Evolutionary conservation across 2,888 invertebrate species (phyloP), one percentile per base, ranked within the genome.

Genomic region (Scaeva pyrastri): DNA sequence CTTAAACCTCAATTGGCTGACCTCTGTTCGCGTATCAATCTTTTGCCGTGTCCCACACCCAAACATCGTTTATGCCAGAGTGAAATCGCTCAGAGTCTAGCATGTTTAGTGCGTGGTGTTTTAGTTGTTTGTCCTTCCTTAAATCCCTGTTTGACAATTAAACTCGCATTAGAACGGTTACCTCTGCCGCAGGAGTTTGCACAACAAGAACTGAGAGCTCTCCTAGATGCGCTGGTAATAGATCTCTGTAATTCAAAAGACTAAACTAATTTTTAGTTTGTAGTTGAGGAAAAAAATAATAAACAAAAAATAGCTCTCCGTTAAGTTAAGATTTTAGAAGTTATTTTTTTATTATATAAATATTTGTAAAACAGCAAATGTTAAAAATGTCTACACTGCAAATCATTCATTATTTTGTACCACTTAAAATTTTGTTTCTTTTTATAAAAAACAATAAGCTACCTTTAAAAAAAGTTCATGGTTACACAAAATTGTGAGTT

Each of bases 1-100:
- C 88, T 93, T 0, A 92, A 92, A 81, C 92, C 92, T 0, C 91
- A 92, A 87, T 89, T 93, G 10, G 91, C 91, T 43, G 93, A 93
- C 56, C 89, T 93, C 14, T 93, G 93, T 76, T 93, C 93, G 0
- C 90, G 92, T 14, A 93, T 93, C 10, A 91, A 91, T 88, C 88
- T 91, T 10, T 85, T 93, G 64, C 93, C 93, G 0, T 93, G 93
- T 64, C 93, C 93, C 21, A 93, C 93, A 12, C 88, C 92, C 14
- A 93, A 93, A 81, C 93, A 93, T 89, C 90, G 93, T 5, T 88
- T 93, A 16, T 93, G 93, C 68, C 93, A 93, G 88, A 93, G 92
- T 88, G 93, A 93, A 89, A 93, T 93, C 52, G 91, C 93, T 0
- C 92, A 93, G 78, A 91, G 90, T 68, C 83, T 93, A 14, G 91